Conservation (phyloP, 2,113 vertebrate species). For the Steatornis caripensis region DNA sequence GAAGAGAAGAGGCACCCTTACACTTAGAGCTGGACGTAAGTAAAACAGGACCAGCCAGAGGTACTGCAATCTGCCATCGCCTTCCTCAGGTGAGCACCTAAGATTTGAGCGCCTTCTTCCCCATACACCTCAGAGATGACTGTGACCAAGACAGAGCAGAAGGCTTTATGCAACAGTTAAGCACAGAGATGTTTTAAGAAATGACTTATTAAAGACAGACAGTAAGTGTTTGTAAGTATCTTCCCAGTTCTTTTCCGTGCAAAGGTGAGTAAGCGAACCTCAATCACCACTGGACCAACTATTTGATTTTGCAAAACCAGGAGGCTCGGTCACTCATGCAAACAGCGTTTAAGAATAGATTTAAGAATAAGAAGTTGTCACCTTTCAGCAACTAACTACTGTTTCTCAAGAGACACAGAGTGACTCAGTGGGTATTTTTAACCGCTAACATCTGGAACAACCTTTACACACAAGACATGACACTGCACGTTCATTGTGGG, state of each 20-base stretch:
- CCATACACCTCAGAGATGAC: neutral
- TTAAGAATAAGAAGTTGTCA: neutral
- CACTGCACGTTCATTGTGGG: neutral
- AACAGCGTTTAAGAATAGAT: neutral
- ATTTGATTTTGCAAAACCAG: neutral
- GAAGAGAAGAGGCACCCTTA: neutral
- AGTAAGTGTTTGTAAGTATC: neutral
- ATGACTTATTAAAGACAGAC: neutral
- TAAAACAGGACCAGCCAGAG: neutral
- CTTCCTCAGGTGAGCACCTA: neutral
- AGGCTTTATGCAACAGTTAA: neutral
- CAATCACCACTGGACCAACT: neutral
- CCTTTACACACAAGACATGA: neutral
- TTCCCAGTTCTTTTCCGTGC: neutral
- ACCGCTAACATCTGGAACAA: neutral
- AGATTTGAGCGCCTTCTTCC: neutral
- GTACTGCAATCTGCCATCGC: neutral
- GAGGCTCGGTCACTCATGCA: neutral
- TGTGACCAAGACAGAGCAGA: neutral
- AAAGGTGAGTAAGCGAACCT: neutral
- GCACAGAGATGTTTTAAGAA: neutral
- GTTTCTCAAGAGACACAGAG: neutral
- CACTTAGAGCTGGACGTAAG: neutral
- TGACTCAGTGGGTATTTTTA: neutral
- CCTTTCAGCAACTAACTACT: neutral